phyloP scores from a whole-genome alignment of 2,797 vertebrate species.

The Cirrhinus molitorella region DNA sequence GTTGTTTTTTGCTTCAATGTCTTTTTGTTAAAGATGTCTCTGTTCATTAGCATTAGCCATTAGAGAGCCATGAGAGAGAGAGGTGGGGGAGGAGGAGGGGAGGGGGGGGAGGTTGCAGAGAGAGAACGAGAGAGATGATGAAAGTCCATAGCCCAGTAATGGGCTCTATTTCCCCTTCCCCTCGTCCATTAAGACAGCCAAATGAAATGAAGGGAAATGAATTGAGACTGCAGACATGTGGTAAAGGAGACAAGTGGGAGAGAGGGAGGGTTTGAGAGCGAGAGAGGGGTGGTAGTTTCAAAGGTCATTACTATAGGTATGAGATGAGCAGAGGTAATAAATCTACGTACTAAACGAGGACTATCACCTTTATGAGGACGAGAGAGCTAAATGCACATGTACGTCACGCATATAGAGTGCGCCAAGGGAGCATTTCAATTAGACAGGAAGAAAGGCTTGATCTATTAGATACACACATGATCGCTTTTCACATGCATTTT shows the following conservation, averaged over 20 bases:
- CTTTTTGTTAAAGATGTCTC: constrained; percentile 59
- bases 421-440: constrained; percentile 51
- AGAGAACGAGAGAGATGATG: constrained; percentile 46
- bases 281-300: constrained; percentile 24
- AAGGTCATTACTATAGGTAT: constrained; percentile 54
- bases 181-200: constrained; percentile 59
- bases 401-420: constrained; percentile 26
- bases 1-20: constrained; percentile 53
- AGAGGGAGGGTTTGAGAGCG: constrained; percentile 44
- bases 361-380: constrained; percentile 55
- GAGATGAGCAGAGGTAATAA: constrained; percentile 56
- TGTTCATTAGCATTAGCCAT: constrained; percentile 61
- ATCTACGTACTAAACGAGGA: constrained; percentile 49
- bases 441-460: constrained; percentile 36
- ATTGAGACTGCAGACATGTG: constrained; percentile 53
- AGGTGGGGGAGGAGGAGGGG: background rate
- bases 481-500: constrained; percentile 1
- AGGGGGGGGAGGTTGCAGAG: background rate
- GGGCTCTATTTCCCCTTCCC: constrained; percentile 58
- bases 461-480: constrained; percentile 34
- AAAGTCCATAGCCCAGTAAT: constrained; percentile 59
- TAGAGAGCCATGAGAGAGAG: constrained; percentile 44
- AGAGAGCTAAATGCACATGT: constrained; percentile 53
- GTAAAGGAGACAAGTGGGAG: constrained; percentile 52
- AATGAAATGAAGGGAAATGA: constrained; percentile 62